Evolutionary conservation across 2,888 invertebrate genomes (phyloP).

Genomic region (Agrotis clavis): DNA sequence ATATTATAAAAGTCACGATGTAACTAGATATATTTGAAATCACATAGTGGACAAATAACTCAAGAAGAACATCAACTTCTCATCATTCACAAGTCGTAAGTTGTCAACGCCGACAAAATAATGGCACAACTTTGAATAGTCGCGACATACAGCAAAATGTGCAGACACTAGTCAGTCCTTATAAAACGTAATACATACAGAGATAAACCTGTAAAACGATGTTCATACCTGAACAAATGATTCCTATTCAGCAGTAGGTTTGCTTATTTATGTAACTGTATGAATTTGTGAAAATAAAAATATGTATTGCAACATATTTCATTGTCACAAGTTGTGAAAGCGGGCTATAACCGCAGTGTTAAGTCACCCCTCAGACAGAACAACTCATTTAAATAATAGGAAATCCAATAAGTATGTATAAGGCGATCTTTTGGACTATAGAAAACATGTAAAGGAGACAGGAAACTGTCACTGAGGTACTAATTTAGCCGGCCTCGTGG

Average conservation of each 20-base stretch:
- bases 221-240: slow-evolving; percentile 3
- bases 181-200: neutral
- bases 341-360: neutral
- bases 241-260: neutral
- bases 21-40: neutral
- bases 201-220: slow-evolving; percentile 5
- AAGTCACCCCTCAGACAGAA: neutral
- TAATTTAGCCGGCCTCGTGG: slow-evolving; percentile 86
- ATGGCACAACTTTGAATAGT: slow-evolving; percentile 15
- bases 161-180: neutral
- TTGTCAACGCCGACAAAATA: slow-evolving; percentile 20
- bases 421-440: slow-evolving; percentile 59
- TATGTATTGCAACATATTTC: neutral
- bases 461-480: slow-evolving; percentile 88
- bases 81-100: slow-evolving; percentile 6
- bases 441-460: slow-evolving; percentile 80
- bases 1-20: neutral
- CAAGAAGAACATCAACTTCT: slow-evolving; percentile 10
- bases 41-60: neutral
- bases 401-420: slow-evolving; percentile 45
- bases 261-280: neutral
- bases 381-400: slow-evolving; percentile 30
- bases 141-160: neutral
- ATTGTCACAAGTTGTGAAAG: slow-evolving; percentile 14
- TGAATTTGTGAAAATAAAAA: neutral